phyloP scores from a whole-genome alignment of 2,797 vertebrate species.

The Crocodylus rhombifer region DNA sequence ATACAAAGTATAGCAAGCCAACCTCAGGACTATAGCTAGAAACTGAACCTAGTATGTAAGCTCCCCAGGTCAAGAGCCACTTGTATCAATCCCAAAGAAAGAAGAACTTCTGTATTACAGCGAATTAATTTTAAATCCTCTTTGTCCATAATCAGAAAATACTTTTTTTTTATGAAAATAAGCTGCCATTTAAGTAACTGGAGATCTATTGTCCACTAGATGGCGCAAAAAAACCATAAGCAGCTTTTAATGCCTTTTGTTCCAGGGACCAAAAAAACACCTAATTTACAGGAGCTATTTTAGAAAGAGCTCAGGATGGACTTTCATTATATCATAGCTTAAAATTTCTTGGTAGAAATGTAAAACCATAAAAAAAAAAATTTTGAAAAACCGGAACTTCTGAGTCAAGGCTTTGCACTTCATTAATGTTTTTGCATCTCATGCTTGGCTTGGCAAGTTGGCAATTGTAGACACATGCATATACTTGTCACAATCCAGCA shows the following conservation, averaged over 20 bases:
- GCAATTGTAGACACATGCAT: too few species aligned
- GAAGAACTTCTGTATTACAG: background rate
- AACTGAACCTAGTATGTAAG: background rate
- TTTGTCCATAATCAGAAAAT: background rate
- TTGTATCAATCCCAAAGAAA: background rate
- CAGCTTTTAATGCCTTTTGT: background rate
- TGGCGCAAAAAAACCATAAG: conserved; percentile 54
- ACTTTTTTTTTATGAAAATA: background rate
- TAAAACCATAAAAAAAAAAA: background rate
- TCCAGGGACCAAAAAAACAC: background rate
- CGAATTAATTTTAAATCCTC: background rate
- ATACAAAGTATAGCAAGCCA: background rate
- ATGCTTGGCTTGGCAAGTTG: too few species aligned
- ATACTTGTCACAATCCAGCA: background rate
- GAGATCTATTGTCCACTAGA: conserved; percentile 62
- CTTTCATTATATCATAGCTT: background rate
- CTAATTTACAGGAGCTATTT: background rate
- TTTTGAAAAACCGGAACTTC: background rate
- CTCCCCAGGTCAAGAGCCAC: background rate
- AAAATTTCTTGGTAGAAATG: background rate
- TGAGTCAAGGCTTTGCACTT: fast-evolving
- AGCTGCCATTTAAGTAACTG: background rate
- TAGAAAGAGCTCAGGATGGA: background rate
- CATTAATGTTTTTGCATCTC: background rate
- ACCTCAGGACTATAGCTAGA: fast-evolving